These are phyloP conservation scores for Streblospio benedicti DNA, from an alignment of 1,140 invertebrate species.

Conservation along the genomic window DNA sequence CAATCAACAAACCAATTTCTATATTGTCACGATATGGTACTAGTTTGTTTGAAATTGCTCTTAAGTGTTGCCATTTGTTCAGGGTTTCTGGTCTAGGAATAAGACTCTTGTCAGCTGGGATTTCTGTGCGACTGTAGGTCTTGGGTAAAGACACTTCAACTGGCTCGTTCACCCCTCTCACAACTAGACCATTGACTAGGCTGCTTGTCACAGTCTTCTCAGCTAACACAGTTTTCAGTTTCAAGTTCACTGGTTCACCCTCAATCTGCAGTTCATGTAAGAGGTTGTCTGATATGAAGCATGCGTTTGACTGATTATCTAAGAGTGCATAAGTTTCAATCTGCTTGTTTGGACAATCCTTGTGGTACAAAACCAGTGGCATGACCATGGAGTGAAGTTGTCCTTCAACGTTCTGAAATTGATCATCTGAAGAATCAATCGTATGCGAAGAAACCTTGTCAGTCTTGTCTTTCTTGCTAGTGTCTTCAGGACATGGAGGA, in stretches of 20 bases:
- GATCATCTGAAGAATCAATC: too few relatives aligned
- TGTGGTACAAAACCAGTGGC: background rate
- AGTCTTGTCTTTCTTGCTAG: too few relatives aligned
- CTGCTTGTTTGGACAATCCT: background rate
- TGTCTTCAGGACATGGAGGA: constrained; percentile 2
- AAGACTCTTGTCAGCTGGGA: background rate
- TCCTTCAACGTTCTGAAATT: too few relatives aligned
- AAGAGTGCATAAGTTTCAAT: constrained; percentile 10
- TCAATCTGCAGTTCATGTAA: too few relatives aligned
- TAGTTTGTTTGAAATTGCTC: too few relatives aligned
- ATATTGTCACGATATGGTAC: background rate
- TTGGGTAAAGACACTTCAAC: background rate
- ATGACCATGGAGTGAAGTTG: constrained; percentile 9
- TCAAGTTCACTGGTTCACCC: background rate
- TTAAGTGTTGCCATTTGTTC: constrained; percentile 2
- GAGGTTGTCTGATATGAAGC: constrained; percentile 3
- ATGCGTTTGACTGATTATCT: background rate
- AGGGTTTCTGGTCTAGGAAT: constrained; percentile 5
- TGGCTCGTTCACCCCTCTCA: background rate
- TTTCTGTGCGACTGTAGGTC: background rate
- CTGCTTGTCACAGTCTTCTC: background rate
- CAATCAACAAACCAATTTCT: constrained; percentile 6
- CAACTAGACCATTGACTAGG: background rate
- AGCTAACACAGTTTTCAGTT: background rate
- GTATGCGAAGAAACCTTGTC: too few relatives aligned